Conservation (phyloP, 2,797 vertebrate species). For the Acrocephalus scirpaceus region DNA sequence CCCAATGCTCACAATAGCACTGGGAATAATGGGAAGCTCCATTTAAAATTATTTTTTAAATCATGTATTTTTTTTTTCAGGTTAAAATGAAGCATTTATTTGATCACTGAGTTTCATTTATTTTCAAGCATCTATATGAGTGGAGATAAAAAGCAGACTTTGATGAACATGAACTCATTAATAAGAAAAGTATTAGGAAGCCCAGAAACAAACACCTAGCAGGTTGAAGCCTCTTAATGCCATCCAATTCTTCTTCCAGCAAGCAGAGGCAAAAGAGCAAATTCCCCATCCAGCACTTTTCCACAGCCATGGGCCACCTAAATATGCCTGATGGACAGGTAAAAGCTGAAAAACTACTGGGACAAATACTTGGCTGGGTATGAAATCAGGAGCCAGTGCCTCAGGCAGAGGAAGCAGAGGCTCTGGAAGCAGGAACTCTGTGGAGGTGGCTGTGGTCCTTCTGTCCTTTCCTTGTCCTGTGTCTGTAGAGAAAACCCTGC, state of each 20-base stretch:
- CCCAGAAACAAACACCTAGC: background rate
- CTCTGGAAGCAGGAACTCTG: background rate
- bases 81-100: background rate
- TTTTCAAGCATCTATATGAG: background rate
- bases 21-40: conserved; percentile 25
- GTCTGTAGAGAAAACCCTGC: background rate
- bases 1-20: background rate
- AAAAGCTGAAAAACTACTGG: background rate
- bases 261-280: background rate
- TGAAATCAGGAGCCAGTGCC: background rate
- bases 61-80: background rate
- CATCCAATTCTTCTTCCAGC: background rate
- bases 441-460: background rate
- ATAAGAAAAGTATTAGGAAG: background rate
- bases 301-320: background rate
- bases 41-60: background rate
- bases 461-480: background rate
- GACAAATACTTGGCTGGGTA: background rate
- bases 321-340: background rate
- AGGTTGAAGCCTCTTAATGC: background rate
- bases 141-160: background rate
- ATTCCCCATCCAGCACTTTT: background rate
- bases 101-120: background rate
- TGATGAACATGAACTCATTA: background rate
- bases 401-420: background rate